phyloP scores from a whole-genome alignment of 2,888 invertebrate species.

The Strigamia transsilvanica region DNA sequence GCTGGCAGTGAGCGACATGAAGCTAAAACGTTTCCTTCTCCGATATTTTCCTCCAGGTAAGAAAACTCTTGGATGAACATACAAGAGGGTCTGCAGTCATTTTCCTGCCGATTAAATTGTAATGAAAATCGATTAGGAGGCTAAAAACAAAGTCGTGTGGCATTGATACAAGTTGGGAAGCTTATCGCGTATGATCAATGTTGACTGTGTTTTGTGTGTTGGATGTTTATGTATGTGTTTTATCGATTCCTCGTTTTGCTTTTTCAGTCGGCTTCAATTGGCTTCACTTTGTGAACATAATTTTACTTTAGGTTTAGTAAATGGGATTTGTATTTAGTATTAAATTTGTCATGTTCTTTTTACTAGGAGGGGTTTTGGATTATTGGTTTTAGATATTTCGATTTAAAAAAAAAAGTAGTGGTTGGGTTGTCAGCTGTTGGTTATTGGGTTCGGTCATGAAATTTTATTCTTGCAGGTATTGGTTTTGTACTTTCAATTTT shows the following conservation, averaged over 20 bases:
- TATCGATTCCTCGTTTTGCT: not conserved
- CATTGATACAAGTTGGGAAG: not conserved
- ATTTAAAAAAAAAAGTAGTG: not conserved
- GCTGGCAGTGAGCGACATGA: conserved; percentile 46
- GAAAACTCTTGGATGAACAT: conserved; percentile 4
- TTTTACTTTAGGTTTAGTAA: too few species aligned
- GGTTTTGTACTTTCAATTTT: conserved; percentile 27
- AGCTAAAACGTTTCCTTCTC: conserved; percentile 44
- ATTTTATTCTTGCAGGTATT: conserved; percentile 36
- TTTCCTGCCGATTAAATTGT: conserved; percentile 46
- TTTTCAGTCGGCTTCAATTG: not conserved
- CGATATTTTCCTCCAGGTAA: conserved; percentile 50
- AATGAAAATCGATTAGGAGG: conserved; percentile 31
- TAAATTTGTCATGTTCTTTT: not conserved
- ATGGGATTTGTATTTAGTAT: not conserved
- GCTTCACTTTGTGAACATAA: too few species aligned
- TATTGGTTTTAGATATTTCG: conserved; percentile 43
- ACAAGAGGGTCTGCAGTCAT: conserved; percentile 29
- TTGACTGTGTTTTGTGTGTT: conserved; percentile 10
- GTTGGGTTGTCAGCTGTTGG: conserved; percentile 42
- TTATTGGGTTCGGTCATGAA: conserved; percentile 47
- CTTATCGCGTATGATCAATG: conserved; percentile 7
- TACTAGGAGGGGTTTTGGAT: not conserved
- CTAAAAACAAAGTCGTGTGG: not conserved
- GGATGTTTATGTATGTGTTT: conserved; percentile 28